Conservation (phyloP, 2,797 vertebrate genomes). For the Petrocephalus sullivani region DNA sequence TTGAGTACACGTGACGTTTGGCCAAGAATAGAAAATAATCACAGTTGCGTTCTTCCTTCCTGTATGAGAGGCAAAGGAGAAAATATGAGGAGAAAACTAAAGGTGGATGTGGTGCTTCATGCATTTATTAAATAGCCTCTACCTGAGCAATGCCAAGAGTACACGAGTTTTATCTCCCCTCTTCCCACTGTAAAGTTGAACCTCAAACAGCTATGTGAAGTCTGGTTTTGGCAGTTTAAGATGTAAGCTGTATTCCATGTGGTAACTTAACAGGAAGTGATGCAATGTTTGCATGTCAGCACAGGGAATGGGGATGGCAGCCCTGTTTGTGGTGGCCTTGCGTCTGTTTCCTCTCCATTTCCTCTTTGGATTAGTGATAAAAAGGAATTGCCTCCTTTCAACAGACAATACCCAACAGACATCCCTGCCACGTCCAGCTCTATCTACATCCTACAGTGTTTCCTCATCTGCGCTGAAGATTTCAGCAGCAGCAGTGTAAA, state of each 20-base stretch:
- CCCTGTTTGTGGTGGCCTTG: constrained; percentile 53
- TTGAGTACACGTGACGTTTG: neutral
- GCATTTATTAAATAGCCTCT: neutral
- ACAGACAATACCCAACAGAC: constrained; percentile 28
- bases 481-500: neutral
- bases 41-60: neutral
- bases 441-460: neutral
- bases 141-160: neutral
- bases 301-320: constrained; percentile 28
- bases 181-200: neutral
- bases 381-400: constrained; percentile 37
- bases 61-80: neutral
- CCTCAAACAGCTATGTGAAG: neutral
- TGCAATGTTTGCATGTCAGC: constrained; percentile 49
- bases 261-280: constrained; percentile 2
- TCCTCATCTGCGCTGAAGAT: neutral
- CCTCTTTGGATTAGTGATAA: constrained; percentile 54
- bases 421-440: constrained; percentile 18
- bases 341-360: constrained; percentile 60
- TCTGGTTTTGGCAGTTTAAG: neutral
- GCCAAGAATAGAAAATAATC: neutral
- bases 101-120: neutral
- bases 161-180: neutral
- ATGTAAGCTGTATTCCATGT: neutral
- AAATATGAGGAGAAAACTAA: neutral